Evolutionary conservation across 2,797 vertebrate genomes (phyloP), one percentile per base, ranked within the genome.

Genomic region (Aplochiton taeniatus): DNA sequence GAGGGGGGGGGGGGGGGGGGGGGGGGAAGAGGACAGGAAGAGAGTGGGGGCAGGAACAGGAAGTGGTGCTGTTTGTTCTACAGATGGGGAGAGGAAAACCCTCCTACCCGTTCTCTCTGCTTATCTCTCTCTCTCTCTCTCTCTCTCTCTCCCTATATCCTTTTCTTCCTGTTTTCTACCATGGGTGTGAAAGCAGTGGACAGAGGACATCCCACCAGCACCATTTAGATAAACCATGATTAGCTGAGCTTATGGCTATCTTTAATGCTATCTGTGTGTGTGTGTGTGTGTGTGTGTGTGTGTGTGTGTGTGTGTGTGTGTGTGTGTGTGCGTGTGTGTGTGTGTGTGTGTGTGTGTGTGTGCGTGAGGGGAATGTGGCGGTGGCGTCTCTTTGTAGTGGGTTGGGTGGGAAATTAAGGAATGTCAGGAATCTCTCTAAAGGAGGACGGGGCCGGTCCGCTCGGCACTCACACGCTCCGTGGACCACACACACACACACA

Each of bases 1-100:
- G 14, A 17, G 1, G 43, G n/a, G 4, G 48, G 14, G 16, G 6
- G 20, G 16, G 9, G 42, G 49, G 43, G 18, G 9, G 17, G 7
- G 17, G 6, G 13, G 31, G 47, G 51, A 47, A 63, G 48, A 63
- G 3, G 42, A 64, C 48, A 86, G 82, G 85, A 88, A 86, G 75
- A 74, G 65, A 69, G 68, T 66, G 71, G 63, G 72, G 67, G 73
- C 72, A 76, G 66, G 73, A 62, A 57, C 68, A 82, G 87, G 85
- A 90, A 88, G 70, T 74, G 51, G 70, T 74, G 76, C 45, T 79
- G 86, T 87, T 87, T 84, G 80, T 84, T 88, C 77, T 78, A 49
- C 82, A 76, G 81, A 80, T 78, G 70, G 70, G 70, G 52, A 59
- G 71, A 81, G 76, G 75, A 82, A 81, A 65, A 74, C 66, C 75